Percentiles rank a stretch among this genome's conserved stretches.
Conservation (phyloP, 2,888 invertebrate genomes). For the Ennomos erosarius region DNA sequence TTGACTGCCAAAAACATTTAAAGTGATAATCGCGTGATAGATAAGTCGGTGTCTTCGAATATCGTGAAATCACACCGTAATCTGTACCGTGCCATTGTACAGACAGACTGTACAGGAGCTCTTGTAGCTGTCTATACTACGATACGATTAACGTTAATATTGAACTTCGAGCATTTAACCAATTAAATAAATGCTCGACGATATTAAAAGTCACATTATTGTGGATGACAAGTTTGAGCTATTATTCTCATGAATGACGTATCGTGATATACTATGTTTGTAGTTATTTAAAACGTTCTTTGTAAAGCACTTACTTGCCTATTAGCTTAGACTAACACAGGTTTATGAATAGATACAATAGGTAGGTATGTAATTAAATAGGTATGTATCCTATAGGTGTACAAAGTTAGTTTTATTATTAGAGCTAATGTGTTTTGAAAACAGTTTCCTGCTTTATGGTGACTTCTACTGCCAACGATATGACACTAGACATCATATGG, state of each 20-base stretch:
- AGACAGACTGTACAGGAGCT: too few species aligned
- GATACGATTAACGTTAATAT: too few species aligned
- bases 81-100: too few species aligned
- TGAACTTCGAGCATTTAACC: too few species aligned
- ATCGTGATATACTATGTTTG: not conserved
- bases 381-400: slow-evolving; percentile 10
- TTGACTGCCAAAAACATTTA: not conserved
- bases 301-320: not conserved
- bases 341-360: not conserved
- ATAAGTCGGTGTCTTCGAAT: not conserved
- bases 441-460: slow-evolving; percentile 55
- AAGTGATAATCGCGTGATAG: slow-evolving; percentile 7
- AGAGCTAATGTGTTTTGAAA: slow-evolving; percentile 54
- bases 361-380: slow-evolving; percentile 2
- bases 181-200: too few species aligned
- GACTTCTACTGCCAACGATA: slow-evolving; percentile 30
- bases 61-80: too few species aligned
- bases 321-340: not conserved
- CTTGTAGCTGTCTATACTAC: too few species aligned
- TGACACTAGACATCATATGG: slow-evolving; percentile 21
- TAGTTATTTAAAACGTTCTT: not conserved
- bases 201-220: slow-evolving; percentile 5
- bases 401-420: slow-evolving; percentile 28
- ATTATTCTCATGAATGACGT: not conserved
- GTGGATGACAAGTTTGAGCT: slow-evolving; percentile 5